Base-by-base conservation (phyloP, 2,797 vertebrate species). In the Rhodeus uyekii region DNA sequence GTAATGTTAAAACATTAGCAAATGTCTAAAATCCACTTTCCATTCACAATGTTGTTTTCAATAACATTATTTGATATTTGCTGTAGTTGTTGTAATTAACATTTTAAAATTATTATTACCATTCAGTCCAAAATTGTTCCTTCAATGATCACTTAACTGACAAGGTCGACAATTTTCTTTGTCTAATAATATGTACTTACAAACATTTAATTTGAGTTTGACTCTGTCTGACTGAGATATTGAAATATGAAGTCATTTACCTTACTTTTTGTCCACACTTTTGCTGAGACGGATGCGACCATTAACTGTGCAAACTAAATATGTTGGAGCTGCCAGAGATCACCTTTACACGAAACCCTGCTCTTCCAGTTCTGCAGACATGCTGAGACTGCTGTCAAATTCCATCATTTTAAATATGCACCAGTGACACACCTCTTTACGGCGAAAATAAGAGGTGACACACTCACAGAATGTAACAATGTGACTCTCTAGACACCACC, bases 301-400 rank as follows among this genome's bases (percentile, higher is more conserved):
- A 46, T 64, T 18, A 77, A 48, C 75, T 48, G 19, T 24, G 8
- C 29, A n/a, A 65, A n/a, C 29, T 34, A 13, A 38, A 50, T 44
- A 36, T 22, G n/a, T 14, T 6, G 27, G 50, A 0, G 2, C 36
- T 22, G 36, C 16, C 5, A 60, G 10, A 42, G 60, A 50, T 48
- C 42, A 65, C 58, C 32, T 46, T 60, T 22, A 61, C 55, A 72
- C 78, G 14, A 55, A 58, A 61, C 19, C 69, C 55, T 67, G 55
- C 44, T 63, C 16, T 71, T 55, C 68, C 78, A 48, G 39, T 61
- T 73, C 27, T n/a, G 39, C 67, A 68, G 38, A 71, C 78, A 80
- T 50, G 78, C 78, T 46, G 18, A 36, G 27, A 69, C 48, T 71
- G 1, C 36, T 48, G 61, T 65, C 29, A 38, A 34, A 50, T 27